Evolutionary conservation across 2,888 invertebrate genomes (phyloP).

Genomic region (Flabesymbios commensalis): DNA sequence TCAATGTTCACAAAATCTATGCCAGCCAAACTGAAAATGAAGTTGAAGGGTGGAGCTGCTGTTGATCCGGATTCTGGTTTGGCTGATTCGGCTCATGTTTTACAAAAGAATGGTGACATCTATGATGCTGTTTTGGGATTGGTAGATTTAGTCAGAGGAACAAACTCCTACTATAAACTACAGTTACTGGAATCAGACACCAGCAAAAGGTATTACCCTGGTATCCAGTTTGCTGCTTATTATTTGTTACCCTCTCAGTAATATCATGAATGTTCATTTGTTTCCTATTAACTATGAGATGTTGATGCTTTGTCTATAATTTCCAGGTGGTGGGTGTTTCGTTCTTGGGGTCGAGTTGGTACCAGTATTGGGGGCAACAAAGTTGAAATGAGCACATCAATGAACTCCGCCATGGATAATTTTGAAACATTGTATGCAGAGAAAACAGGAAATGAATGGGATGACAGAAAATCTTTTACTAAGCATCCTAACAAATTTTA

Average conservation of each 20-base stretch:
- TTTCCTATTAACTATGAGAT: not conserved
- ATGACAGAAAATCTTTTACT: slow-evolving; percentile 69
- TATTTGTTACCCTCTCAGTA: not conserved
- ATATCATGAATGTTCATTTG: not conserved
- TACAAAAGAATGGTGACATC: slow-evolving; percentile 61
- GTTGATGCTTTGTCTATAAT: not conserved
- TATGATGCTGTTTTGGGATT: slow-evolving; percentile 81
- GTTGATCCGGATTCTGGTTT: slow-evolving; percentile 89
- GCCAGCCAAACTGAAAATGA: slow-evolving; percentile 67
- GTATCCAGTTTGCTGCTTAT: not conserved
- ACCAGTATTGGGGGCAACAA: slow-evolving; percentile 79
- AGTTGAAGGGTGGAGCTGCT: slow-evolving; percentile 81
- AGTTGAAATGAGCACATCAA: slow-evolving; percentile 47
- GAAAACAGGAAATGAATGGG: slow-evolving; percentile 84
- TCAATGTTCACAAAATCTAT: slow-evolving; percentile 54
- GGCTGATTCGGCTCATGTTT: slow-evolving; percentile 80
- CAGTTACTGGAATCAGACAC: slow-evolving; percentile 82
- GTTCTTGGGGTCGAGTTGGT: slow-evolving; percentile 96
- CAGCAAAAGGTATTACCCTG: slow-evolving; percentile 35
- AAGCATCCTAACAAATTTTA: slow-evolving; percentile 76
- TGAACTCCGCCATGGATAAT: slow-evolving; percentile 56
- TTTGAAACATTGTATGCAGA: slow-evolving; percentile 75
- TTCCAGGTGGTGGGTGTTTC: slow-evolving; percentile 76
- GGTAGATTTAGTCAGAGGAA: slow-evolving; percentile 83
- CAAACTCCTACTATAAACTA: slow-evolving; percentile 93